phyloP scores from a whole-genome alignment of 2,888 invertebrate genomes.

The Argyresthia albistria region DNA sequence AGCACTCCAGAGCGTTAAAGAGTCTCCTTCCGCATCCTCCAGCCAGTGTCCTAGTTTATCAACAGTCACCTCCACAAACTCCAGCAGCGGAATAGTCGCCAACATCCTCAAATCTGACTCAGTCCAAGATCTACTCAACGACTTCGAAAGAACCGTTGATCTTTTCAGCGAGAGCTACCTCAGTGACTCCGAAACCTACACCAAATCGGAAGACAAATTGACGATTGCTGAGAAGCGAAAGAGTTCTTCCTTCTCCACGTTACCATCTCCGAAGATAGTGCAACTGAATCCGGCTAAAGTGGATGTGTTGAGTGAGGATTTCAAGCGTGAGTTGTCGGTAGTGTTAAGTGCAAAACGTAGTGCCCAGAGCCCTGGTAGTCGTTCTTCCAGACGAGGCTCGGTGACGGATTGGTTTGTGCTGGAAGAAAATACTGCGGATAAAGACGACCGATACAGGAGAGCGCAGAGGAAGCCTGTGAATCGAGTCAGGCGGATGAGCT shows the following conservation, averaged over 20 bases:
- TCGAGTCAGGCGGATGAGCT: conserved; percentile 55
- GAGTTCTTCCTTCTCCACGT: conserved; percentile 45
- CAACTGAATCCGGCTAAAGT: conserved; percentile 38
- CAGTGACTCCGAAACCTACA: conserved; percentile 61
- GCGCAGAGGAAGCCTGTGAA: conserved; percentile 49
- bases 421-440: conserved; percentile 32
- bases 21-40: conserved; percentile 35
- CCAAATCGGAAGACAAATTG: conserved; percentile 28
- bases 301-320: conserved; percentile 50
- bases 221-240: conserved; percentile 37
- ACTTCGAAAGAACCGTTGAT: conserved; percentile 57
- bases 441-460: conserved; percentile 37
- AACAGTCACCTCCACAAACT: conserved; percentile 36
- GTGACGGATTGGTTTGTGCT: conserved; percentile 64
- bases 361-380: conserved; percentile 16
- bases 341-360: conserved; percentile 34
- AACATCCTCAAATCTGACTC: conserved; percentile 45
- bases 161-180: conserved; percentile 55
- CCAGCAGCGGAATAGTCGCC: conserved; percentile 36
- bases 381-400: conserved; percentile 40
- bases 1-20: conserved; percentile 44
- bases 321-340: conserved; percentile 43
- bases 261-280: conserved; percentile 53
- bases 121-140: conserved; percentile 45
- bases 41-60: conserved; percentile 45